Base-by-base conservation (phyloP, 2,888 invertebrate genomes). In the Biston stratarius region DNA sequence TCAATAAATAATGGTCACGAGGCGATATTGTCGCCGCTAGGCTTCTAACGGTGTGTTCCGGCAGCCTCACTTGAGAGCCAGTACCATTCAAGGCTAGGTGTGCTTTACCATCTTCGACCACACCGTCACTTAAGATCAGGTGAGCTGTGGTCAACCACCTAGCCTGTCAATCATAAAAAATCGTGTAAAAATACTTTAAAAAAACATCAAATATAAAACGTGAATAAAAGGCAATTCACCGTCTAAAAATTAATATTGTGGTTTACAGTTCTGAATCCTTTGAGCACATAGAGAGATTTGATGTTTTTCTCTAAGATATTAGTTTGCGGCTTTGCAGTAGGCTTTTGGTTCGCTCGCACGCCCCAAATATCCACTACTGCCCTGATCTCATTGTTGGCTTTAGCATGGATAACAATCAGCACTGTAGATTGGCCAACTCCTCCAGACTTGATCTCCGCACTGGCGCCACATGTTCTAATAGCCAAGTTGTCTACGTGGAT, bases 311-410 rank as follows among this genome's bases (percentile, higher is more conserved):
- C 73, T 0, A 70, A 67, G 6, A 52, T 52, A 0, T 48, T 53
- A 0, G 64, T 36, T 2, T 51, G 14, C 0, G 56, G 51, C 38
- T 48, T 59, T 44, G 14, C 64, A 0, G 59, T 66, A 0, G 65
- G 44, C 11, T 65, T 70, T 5, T 24, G 52, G 9, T 12, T 11
- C 6, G 73, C 71, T 69, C 78, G 84, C 6, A 76, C 79, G 0
- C 92, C 92, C 92, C 92, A 92, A 34, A 92, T 87, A 59, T 92
- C 91, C 7, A 92, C 82, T 0, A 92, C 91, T 0, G 91, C 84
- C 1, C 91, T 77, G 15, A 92, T 91, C 67, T 91, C 92, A 33
- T 90, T 84, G 68, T 88, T 83, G 0, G 83, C 75, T 1, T 73
- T 83, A 0, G 92, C 88, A 47, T 84, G 86, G 0, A 92, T 79